Evolutionary conservation across 2,888 invertebrate species (phyloP).

Genomic region (Drosophila affinis): DNA sequence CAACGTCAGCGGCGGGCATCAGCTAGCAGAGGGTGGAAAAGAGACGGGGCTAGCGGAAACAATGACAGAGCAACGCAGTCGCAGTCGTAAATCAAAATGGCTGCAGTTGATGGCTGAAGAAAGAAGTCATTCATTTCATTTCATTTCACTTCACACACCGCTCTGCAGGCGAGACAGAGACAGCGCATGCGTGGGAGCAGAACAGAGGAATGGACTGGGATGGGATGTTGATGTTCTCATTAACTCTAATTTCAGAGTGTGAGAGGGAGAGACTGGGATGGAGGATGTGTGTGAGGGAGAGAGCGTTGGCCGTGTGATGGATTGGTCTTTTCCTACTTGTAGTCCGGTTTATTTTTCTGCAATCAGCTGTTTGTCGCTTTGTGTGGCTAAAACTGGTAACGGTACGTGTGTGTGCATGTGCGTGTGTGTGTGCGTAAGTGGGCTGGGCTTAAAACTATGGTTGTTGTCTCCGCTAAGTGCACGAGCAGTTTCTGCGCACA

Average conservation of each 20-base stretch:
- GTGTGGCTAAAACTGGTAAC: slow-evolving; percentile 76
- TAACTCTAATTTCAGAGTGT: slow-evolving; percentile 18
- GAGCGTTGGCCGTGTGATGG: slow-evolving; percentile 26
- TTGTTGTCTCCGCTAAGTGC: slow-evolving; percentile 66
- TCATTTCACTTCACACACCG: slow-evolving; percentile 27
- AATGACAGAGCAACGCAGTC: slow-evolving; percentile 9
- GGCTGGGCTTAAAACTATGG: slow-evolving; percentile 75
- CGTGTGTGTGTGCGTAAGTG: slow-evolving; percentile 52
- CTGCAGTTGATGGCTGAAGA: slow-evolving; percentile 80
- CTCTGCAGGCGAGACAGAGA: slow-evolving; percentile 41
- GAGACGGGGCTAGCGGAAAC: slow-evolving; percentile 19
- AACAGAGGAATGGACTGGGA: slow-evolving; percentile 7
- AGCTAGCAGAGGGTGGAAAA: slow-evolving; percentile 22
- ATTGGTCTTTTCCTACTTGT: slow-evolving; percentile 3
- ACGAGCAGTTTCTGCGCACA: slow-evolving; percentile 48
- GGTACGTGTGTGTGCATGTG: slow-evolving; percentile 27
- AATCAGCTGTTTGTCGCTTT: slow-evolving; percentile 44
- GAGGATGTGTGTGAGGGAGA: slow-evolving; percentile 38
- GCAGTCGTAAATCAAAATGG: slow-evolving; percentile 84
- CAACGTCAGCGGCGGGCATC: slow-evolving; percentile 19
- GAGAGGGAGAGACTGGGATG: not conserved
- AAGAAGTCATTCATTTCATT: slow-evolving; percentile 69
- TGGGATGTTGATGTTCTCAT: slow-evolving; percentile 51
- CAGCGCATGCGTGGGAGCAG: slow-evolving; percentile 72
- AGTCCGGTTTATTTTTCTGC: slow-evolving; percentile 13